These are phyloP conservation scores for Drosophila anomalipes DNA, from an alignment of 2,888 invertebrate genomes.

Conservation along the genomic window DNA sequence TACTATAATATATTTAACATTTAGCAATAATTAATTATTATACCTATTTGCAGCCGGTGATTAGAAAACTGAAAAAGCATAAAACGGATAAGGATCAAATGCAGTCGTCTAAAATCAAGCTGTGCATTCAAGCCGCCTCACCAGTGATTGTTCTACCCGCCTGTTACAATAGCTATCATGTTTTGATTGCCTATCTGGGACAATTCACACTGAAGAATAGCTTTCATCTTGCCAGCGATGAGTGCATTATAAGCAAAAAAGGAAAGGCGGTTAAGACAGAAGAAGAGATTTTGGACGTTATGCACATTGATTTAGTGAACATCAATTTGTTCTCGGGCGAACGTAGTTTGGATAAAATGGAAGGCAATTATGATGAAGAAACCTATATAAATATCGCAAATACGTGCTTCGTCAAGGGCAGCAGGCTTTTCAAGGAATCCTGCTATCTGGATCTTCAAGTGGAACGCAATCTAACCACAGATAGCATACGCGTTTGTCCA, in stretches of 20 bases:
- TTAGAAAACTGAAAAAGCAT: constrained; percentile 82
- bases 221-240: constrained; percentile 89
- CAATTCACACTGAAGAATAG: constrained; percentile 91
- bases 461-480: constrained; percentile 92
- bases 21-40: neutral
- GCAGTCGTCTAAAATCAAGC: constrained; percentile 81
- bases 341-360: constrained; percentile 61
- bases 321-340: constrained; percentile 90
- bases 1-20: neutral
- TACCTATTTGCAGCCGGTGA: constrained; percentile 65
- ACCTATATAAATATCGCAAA: constrained; percentile 81
- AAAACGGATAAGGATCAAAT: constrained; percentile 65
- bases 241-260: constrained; percentile 76
- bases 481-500: constrained; percentile 87
- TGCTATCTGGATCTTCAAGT: constrained; percentile 92
- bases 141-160: constrained; percentile 95
- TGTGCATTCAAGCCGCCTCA: constrained; percentile 86
- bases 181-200: constrained; percentile 93
- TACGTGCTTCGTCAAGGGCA: constrained; percentile 86
- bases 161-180: constrained; percentile 91
- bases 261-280: constrained; percentile 48
- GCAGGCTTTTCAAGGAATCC: constrained; percentile 92
- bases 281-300: constrained; percentile 87
- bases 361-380: constrained; percentile 48
- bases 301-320: constrained; percentile 88